These are phyloP conservation scores for Aphaenogaster ashmeadi DNA, from an alignment of 1,140 invertebrate species.

Conservation along the genomic window DNA sequence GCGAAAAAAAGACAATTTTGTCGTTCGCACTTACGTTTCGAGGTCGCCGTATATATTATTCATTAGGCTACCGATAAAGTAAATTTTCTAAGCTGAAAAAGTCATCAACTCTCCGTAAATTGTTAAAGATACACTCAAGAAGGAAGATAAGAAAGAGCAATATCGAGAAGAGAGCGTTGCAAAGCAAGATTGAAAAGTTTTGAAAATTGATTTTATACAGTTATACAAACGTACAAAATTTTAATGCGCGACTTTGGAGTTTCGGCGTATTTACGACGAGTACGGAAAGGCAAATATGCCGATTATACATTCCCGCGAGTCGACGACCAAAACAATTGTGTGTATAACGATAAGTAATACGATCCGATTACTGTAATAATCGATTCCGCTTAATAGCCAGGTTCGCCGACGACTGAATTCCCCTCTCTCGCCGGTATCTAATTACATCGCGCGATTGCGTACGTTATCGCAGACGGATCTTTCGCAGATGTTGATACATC, in stretches of 20 bases:
- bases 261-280: background rate
- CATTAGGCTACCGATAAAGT: background rate
- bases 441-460: constrained; percentile 29
- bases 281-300: background rate
- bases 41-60: background rate
- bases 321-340: background rate
- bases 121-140: background rate
- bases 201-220: background rate
- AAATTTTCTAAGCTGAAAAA: background rate
- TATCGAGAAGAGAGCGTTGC: background rate
- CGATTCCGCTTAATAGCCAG: background rate
- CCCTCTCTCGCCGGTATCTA: background rate
- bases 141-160: background rate
- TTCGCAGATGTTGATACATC: background rate
- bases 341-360: background rate
- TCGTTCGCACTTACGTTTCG: background rate
- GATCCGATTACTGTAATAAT: background rate
- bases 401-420: background rate
- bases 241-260: background rate
- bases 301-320: background rate
- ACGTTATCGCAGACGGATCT: background rate
- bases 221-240: background rate
- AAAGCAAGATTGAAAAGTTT: background rate
- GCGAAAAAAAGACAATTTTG: constrained; percentile 29
- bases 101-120: background rate